A percentile compares a stretch with the other conserved stretches of the same genome.
Evolutionary conservation across 2,888 invertebrate species (phyloP).

Genomic region (Bombylius discolor): DNA sequence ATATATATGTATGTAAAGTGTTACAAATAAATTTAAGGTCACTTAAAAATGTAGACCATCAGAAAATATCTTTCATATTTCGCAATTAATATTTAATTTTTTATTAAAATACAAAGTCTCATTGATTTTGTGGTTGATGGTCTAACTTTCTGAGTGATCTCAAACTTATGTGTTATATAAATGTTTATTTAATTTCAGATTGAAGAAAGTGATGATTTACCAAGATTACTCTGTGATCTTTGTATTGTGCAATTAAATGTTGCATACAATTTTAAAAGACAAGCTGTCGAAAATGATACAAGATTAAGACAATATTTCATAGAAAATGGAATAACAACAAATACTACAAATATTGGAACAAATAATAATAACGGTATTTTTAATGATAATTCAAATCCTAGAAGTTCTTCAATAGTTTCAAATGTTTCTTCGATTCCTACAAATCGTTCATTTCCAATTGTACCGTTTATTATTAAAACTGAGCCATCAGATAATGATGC

Average conservation of each 20-base stretch:
- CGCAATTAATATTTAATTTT: too few relatives aligned
- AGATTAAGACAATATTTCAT: slow-evolving; percentile 17
- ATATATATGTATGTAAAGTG: too few relatives aligned
- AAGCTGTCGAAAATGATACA: slow-evolving; percentile 16
- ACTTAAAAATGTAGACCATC: too few relatives aligned
- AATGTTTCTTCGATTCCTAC: not conserved
- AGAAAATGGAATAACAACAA: slow-evolving; percentile 14
- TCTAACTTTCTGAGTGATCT: too few relatives aligned
- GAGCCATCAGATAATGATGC: slow-evolving; percentile 4
- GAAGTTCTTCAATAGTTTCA: not conserved
- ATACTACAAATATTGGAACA: not conserved
- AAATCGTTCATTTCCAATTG: slow-evolving; percentile 2
- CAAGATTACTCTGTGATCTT: slow-evolving; percentile 16
- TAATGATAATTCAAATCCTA: not conserved
- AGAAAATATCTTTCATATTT: too few relatives aligned
- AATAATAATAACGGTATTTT: not conserved
- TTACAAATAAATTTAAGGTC: too few relatives aligned
- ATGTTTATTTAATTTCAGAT: slow-evolving; percentile 11
- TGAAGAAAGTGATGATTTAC: slow-evolving; percentile 17
- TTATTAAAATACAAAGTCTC: too few relatives aligned
- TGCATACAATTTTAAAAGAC: slow-evolving; percentile 17
- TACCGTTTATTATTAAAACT: slow-evolving; percentile 10
- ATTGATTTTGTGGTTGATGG: too few relatives aligned
- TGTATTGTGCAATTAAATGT: slow-evolving; percentile 19
- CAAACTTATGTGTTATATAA: too few relatives aligned